These are phyloP conservation scores for Pammene aurita DNA, from an alignment of 2,888 invertebrate genomes.

Conservation along the genomic window DNA sequence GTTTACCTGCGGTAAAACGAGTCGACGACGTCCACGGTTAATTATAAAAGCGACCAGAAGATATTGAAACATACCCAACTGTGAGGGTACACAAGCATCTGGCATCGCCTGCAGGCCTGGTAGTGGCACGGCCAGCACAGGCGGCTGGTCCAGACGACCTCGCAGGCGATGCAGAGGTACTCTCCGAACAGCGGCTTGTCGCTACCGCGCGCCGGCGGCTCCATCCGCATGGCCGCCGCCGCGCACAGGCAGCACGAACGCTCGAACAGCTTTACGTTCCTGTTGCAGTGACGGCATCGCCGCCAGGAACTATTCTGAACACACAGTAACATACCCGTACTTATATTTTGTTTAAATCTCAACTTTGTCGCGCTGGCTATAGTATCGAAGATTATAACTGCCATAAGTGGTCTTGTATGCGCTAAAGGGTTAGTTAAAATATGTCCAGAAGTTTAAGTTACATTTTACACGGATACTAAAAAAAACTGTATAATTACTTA, in stretches of 20 bases:
- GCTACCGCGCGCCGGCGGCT: background rate
- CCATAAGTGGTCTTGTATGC: too few species aligned
- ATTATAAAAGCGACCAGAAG: too few species aligned
- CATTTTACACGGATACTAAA: too few species aligned
- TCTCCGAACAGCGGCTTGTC: constrained; percentile 33
- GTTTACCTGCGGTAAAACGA: too few species aligned
- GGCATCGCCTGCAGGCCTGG: constrained; percentile 33
- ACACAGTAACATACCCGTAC: background rate
- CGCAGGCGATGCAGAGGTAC: constrained; percentile 34
- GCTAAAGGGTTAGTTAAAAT: too few species aligned
- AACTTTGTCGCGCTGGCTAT: too few species aligned
- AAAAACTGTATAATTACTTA: too few species aligned
- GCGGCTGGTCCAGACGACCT: constrained; percentile 25
- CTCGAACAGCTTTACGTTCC: constrained; percentile 22
- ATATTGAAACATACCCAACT: constrained; percentile 20
- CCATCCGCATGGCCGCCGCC: constrained; percentile 3
- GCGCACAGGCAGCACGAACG: constrained; percentile 20
- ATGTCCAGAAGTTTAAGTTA: too few species aligned
- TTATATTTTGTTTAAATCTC: too few species aligned
- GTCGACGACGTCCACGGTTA: too few species aligned
- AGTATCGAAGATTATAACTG: too few species aligned
- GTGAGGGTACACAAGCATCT: constrained; percentile 23
- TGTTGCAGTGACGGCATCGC: constrained; percentile 25
- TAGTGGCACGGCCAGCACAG: constrained; percentile 37
- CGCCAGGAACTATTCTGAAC: background rate